Evolutionary conservation across 2,888 invertebrate species (phyloP).

Genomic region (Xanthorhoe designata): DNA sequence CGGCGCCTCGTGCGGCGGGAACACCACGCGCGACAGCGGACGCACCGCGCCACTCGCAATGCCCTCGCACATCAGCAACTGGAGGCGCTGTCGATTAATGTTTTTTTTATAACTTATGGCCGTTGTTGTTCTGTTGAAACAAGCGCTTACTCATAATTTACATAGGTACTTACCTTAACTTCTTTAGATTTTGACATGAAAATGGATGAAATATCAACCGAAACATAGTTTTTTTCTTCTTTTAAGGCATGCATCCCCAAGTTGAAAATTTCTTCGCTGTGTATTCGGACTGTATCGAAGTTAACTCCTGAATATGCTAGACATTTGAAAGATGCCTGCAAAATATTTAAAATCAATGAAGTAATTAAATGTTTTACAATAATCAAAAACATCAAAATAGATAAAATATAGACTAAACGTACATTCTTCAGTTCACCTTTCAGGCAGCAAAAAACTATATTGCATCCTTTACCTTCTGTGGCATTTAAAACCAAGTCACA

Average conservation of each 20-base stretch:
- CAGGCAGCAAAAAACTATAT: slow-evolving; percentile 52
- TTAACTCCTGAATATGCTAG: slow-evolving; percentile 28
- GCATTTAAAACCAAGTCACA: slow-evolving; percentile 53
- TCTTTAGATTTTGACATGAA: slow-evolving; percentile 39
- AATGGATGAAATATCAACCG: slow-evolving; percentile 49
- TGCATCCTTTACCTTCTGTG: slow-evolving; percentile 56
- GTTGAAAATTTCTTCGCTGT: slow-evolving; percentile 44
- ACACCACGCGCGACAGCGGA: slow-evolving; percentile 61
- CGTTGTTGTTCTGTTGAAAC: no score
- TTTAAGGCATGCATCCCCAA: slow-evolving; percentile 49
- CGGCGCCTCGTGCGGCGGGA: slow-evolving; percentile 49
- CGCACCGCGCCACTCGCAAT: slow-evolving; percentile 63
- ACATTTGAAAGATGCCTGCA: slow-evolving; percentile 45
- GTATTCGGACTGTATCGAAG: slow-evolving; percentile 46
- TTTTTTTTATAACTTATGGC: no score
- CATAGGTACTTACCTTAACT: slow-evolving; percentile 46
- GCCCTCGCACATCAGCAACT: slow-evolving; percentile 57
- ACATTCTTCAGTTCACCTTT: slow-evolving; percentile 58
- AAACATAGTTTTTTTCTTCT: slow-evolving; percentile 40
- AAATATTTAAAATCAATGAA: slow-evolving; percentile 3
- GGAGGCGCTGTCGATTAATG: slow-evolving; percentile 54
- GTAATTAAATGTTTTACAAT: no score
- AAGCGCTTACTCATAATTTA: no score
- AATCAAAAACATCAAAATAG: no score
- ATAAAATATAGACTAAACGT: no score